phyloP scores from a whole-genome alignment of 1,140 invertebrate species.

The Papilio xuthus region DNA sequence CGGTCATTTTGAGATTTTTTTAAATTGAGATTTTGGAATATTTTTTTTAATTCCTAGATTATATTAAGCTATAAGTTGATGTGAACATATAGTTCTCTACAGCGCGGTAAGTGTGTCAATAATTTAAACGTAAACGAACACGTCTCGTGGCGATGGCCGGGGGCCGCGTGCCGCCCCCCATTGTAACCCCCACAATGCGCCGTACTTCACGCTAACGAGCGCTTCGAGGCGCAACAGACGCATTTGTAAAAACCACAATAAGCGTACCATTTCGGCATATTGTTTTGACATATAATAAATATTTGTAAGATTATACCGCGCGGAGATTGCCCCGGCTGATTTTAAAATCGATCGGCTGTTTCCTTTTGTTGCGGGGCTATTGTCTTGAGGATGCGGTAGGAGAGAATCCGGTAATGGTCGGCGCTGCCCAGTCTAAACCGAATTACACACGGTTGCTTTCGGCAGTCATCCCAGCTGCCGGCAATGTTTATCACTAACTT shows the following conservation, averaged over 20 bases:
- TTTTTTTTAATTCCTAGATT: slow-evolving; percentile 5
- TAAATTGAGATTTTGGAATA: background rate
- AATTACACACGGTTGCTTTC: slow-evolving; percentile 75
- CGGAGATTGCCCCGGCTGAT: slow-evolving; percentile 68
- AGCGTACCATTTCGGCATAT: slow-evolving; percentile 79
- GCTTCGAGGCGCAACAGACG: slow-evolving; percentile 72
- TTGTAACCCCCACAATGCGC: slow-evolving; percentile 75
- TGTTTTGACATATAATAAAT: slow-evolving; percentile 82
- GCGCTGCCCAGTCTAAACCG: slow-evolving; percentile 45
- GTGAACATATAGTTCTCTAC: background rate
- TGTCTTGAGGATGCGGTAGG: slow-evolving; percentile 64
- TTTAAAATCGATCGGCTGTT: slow-evolving; percentile 67
- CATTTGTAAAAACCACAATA: slow-evolving; percentile 81
- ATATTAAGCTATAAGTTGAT: background rate
- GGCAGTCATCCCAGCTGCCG: slow-evolving; percentile 53
- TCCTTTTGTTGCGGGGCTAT: slow-evolving; percentile 65
- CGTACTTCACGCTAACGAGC: slow-evolving; percentile 80
- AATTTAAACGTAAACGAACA: slow-evolving; percentile 25
- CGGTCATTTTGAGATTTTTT: too few relatives aligned
- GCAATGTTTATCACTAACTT: slow-evolving; percentile 44
- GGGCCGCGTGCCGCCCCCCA: slow-evolving; percentile 68
- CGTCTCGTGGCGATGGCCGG: slow-evolving; percentile 49
- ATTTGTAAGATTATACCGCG: slow-evolving; percentile 77
- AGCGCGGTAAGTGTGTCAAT: slow-evolving; percentile 18
- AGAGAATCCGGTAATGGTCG: slow-evolving; percentile 44